phyloP scores from a whole-genome alignment of 2,113 vertebrate species.

The Petaurus breviceps region DNA sequence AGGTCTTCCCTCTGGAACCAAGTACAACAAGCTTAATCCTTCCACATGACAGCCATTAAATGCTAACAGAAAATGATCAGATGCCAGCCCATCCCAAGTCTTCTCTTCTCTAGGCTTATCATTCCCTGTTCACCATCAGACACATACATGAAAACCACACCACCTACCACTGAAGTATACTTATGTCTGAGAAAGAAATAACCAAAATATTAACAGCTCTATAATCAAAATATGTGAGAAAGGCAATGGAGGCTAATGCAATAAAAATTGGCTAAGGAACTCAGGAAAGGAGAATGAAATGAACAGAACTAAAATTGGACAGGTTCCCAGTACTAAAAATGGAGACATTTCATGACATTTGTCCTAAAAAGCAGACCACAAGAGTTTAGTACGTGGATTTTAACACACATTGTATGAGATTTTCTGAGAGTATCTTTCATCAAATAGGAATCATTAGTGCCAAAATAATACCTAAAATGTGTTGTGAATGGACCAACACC shows the following conservation, averaged over 20 bases:
- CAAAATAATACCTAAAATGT: constrained; percentile 52
- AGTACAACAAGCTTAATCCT: not conserved
- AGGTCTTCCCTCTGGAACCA: not conserved
- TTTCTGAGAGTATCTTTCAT: constrained; percentile 49
- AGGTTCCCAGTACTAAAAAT: not conserved
- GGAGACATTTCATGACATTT: not conserved
- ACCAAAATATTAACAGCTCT: constrained; percentile 52
- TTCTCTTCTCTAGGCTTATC: not conserved
- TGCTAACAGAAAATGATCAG: not conserved
- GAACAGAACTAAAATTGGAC: constrained; percentile 41
- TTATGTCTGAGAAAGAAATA: constrained; percentile 60
- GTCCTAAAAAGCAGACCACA: constrained; percentile 15
- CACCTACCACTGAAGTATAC: constrained; percentile 54
- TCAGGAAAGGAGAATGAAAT: constrained; percentile 34
- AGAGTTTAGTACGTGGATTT: not conserved
- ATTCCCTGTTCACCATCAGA: not conserved
- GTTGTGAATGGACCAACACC: constrained; percentile 10
- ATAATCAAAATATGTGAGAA: constrained; percentile 45
- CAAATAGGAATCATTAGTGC: constrained; percentile 44
- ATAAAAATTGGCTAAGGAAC: constrained; percentile 39
- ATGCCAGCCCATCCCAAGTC: not conserved
- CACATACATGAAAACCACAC: constrained; percentile 49
- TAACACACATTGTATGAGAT: constrained; percentile 29
- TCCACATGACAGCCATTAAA: not conserved
- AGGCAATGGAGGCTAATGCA: constrained; percentile 31